phyloP scores from a whole-genome alignment of 2,113 vertebrate species.

The Bos indicus region DNA sequence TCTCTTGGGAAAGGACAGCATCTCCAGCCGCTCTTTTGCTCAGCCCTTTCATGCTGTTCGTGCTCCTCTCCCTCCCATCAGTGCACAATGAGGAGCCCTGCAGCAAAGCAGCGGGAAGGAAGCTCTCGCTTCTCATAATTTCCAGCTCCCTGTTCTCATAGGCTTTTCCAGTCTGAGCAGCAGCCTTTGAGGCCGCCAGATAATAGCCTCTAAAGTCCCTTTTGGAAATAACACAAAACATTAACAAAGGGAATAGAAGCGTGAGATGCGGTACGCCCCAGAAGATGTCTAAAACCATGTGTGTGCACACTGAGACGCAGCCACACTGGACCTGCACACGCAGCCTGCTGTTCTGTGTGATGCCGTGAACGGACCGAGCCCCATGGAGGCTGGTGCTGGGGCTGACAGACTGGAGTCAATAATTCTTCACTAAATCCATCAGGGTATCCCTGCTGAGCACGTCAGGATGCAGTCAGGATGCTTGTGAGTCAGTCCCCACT shows the following conservation, averaged over 20 bases:
- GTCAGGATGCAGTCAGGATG: neutral
- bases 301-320: neutral
- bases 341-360: neutral
- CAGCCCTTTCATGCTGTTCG: neutral
- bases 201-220: neutral
- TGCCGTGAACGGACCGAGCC: neutral
- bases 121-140: neutral
- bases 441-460: neutral
- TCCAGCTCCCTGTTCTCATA: neutral
- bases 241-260: neutral
- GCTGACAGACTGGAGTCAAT: neutral
- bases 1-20: neutral
- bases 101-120: neutral
- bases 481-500: neutral
- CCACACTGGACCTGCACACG: neutral
- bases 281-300: neutral
- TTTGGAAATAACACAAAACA: neutral
- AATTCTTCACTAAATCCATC: neutral
- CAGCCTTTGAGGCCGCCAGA: neutral
- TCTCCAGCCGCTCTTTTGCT: neutral
- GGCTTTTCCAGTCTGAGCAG: neutral
- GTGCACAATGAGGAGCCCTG: neutral
- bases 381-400: neutral
- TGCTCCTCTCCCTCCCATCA: accelerated
- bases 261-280: neutral